These are phyloP conservation scores for Drosophila willistoni DNA, from an alignment of 1,140 invertebrate species.

Conservation along the genomic window DNA sequence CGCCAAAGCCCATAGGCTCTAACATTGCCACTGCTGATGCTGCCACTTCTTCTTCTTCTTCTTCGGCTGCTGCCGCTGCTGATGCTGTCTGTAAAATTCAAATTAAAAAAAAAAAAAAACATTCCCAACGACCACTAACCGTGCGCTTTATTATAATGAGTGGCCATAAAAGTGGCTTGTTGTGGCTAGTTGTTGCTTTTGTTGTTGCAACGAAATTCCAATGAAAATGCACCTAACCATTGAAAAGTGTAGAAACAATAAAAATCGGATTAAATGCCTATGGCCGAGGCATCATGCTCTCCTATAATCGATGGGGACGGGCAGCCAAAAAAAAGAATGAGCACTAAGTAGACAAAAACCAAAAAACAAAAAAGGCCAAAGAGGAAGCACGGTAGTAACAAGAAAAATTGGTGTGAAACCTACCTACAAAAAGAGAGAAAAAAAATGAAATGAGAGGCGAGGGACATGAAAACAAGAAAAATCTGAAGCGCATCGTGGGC, in stretches of 20 bases:
- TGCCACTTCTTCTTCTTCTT: neutral
- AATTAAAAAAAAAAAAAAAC: constrained; percentile 58
- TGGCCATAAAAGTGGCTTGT: constrained; percentile 75
- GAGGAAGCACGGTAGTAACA: constrained; percentile 64
- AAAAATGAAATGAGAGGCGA: constrained; percentile 16
- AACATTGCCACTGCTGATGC: neutral
- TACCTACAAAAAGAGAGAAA: constrained; percentile 43
- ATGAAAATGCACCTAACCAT: constrained; percentile 76
- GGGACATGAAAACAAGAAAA: constrained; percentile 54
- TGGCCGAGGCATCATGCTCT: constrained; percentile 53
- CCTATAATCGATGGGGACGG: constrained; percentile 77
- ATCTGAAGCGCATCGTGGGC: constrained; percentile 51
- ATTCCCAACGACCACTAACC: constrained; percentile 76
- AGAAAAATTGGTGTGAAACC: constrained; percentile 78
- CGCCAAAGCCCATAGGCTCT: neutral
- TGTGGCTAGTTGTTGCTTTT: constrained; percentile 25
- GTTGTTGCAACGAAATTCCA: constrained; percentile 61
- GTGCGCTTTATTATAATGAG: constrained; percentile 82
- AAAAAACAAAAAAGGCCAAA: constrained; percentile 29
- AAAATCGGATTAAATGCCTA: constrained; percentile 80
- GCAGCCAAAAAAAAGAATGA: constrained; percentile 48
- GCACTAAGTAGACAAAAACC: constrained; percentile 37
- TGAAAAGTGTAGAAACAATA: constrained; percentile 81
- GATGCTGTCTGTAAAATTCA: constrained; percentile 66
- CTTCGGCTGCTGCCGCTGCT: neutral